phyloP scores from a whole-genome alignment of 2,797 vertebrate genomes.

The Caiman crocodilus region DNA sequence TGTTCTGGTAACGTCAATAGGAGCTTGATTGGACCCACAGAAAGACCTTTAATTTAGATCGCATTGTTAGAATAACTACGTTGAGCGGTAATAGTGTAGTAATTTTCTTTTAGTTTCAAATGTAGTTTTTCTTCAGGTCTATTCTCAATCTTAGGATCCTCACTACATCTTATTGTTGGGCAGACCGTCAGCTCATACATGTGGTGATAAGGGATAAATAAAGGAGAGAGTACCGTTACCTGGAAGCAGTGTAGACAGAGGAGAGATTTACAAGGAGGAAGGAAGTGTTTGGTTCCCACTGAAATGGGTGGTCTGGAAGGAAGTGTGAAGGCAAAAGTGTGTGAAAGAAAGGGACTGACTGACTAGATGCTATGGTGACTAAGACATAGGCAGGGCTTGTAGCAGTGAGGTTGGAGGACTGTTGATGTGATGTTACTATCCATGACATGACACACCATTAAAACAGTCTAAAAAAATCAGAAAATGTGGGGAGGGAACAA shows the following conservation, averaged over 20 bases:
- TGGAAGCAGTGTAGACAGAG: rapidly evolving
- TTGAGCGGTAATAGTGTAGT: conserved; percentile 28
- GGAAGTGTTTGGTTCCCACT: not conserved
- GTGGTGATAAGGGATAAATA: no score
- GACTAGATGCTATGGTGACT: no score
- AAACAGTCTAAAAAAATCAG: not conserved
- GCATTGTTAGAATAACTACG: conserved; percentile 60
- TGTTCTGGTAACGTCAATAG: not conserved
- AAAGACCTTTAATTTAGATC: conserved; percentile 54
- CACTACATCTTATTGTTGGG: rapidly evolving
- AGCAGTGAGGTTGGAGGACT: not conserved
- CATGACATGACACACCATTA: not conserved
- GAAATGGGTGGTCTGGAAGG: not conserved
- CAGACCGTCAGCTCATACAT: rapidly evolving
- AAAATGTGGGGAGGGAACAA: not conserved
- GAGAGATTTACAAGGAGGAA: not conserved
- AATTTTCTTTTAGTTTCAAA: not conserved
- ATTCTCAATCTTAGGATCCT: not conserved
- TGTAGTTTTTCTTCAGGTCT: not conserved
- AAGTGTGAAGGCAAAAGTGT: rapidly evolving
- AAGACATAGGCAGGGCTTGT: not conserved
- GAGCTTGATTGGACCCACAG: not conserved
- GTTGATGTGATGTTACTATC: not conserved
- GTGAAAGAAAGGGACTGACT: not conserved
- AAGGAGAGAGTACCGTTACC: rapidly evolving